phyloP scores from a whole-genome alignment of 2,113 vertebrate species.

The Anhinga anhinga region DNA sequence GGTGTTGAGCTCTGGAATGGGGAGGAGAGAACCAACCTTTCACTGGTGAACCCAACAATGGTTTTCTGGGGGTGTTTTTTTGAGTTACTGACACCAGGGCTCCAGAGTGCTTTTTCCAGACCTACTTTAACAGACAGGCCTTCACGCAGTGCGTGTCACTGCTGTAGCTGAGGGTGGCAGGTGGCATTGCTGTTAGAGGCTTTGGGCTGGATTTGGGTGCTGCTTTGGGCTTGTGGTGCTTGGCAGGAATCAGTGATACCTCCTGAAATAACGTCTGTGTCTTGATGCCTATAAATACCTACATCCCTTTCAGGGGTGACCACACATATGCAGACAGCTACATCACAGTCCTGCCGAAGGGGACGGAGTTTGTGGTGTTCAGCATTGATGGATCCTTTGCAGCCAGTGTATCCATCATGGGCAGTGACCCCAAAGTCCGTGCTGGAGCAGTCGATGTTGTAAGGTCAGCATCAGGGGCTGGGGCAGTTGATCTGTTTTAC shows the following conservation, averaged over 20 bases:
- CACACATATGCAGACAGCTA: slow-evolving; percentile 96
- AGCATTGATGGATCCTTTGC: slow-evolving; percentile 98
- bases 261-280: neutral
- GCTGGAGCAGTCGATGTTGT: slow-evolving; percentile 97
- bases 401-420: slow-evolving; percentile 99
- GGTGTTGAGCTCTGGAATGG: neutral
- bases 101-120: neutral
- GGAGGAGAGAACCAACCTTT: neutral
- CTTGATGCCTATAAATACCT: neutral
- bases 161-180: neutral
- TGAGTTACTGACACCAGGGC: neutral
- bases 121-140: neutral
- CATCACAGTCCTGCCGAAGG: slow-evolving; percentile 86
- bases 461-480: slow-evolving; percentile 75
- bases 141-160: neutral
- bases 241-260: neutral
- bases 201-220: neutral
- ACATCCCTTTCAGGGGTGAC: slow-evolving; percentile 82
- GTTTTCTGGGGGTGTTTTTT: neutral
- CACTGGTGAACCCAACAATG: neutral
- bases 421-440: slow-evolving; percentile 96
- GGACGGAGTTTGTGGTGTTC: slow-evolving; percentile 96
- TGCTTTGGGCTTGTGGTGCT: neutral
- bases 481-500: neutral
- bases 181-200: neutral